Evolutionary conservation across 2,888 invertebrate genomes (phyloP).

Genomic region (Eurois occulta): DNA sequence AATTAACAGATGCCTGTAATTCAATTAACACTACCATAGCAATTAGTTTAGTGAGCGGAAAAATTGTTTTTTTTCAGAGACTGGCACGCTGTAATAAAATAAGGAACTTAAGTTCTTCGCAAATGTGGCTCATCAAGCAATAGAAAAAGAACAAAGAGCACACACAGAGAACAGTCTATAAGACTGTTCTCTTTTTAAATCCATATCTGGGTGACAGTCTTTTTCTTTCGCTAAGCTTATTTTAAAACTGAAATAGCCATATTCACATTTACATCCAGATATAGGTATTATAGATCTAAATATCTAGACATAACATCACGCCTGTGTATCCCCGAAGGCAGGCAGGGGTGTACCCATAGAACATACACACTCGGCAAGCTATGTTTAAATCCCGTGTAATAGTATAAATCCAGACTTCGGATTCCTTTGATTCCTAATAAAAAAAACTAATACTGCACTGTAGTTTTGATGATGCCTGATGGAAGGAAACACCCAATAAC

Average conservation of each 20-base stretch:
- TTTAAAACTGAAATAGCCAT: background rate
- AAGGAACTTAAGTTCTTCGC: background rate
- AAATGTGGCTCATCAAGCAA: background rate
- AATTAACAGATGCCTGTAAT: constrained; percentile 47
- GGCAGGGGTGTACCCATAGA: background rate
- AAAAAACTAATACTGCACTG: background rate
- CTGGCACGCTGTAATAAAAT: background rate
- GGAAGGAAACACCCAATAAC: background rate
- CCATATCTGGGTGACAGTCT: too few relatives aligned
- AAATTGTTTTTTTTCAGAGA: constrained; percentile 6
- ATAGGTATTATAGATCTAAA: background rate
- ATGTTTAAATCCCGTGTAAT: background rate
- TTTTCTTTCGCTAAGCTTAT: background rate
- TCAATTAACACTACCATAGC: constrained; percentile 33
- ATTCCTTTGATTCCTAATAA: background rate
- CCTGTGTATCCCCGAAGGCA: background rate
- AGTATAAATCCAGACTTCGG: background rate
- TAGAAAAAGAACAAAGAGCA: too few relatives aligned
- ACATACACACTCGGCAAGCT: background rate
- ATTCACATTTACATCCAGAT: background rate
- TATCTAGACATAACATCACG: background rate
- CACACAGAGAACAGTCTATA: too few relatives aligned
- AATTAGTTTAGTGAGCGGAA: constrained; percentile 19
- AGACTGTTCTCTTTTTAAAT: too few relatives aligned
- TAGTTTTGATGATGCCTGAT: background rate